Percentiles rank a stretch among this genome's conserved stretches.
Evolutionary conservation across 2,113 vertebrate genomes (phyloP).

Genomic region (Hucho hucho): DNA sequence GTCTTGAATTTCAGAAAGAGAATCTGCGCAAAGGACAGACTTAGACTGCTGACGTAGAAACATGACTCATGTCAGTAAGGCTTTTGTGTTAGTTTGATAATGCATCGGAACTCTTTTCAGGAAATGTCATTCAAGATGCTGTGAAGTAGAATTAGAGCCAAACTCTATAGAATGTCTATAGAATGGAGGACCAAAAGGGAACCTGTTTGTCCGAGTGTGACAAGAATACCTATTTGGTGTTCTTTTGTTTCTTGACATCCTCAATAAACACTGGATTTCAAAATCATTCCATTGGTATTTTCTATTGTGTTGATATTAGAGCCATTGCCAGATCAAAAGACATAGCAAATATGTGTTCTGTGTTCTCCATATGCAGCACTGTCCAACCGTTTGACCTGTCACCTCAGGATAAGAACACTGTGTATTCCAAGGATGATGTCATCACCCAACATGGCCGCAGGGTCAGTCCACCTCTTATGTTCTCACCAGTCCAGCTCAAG

Average conservation of each 20-base stretch:
- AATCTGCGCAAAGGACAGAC: constrained; percentile 1
- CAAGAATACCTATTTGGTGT: constrained; percentile 33
- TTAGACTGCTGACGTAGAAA: not conserved
- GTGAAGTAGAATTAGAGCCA: constrained; percentile 31
- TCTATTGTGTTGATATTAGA: not conserved
- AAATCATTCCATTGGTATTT: constrained; percentile 26
- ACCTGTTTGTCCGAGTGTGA: constrained; percentile 29
- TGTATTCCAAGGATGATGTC: too few relatives aligned
- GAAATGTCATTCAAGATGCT: constrained; percentile 38
- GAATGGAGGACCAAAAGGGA: constrained; percentile 20
- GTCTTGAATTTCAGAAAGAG: constrained; percentile 29
- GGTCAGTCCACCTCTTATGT: too few relatives aligned
- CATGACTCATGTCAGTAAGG: constrained; percentile 14
- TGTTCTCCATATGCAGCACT: not conserved
- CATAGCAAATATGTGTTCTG: constrained; percentile 5
- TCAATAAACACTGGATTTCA: constrained; percentile 63
- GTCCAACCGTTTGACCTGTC: not conserved
- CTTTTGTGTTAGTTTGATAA: constrained; percentile 27
- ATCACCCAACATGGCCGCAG: too few relatives aligned
- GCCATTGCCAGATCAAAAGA: constrained; percentile 3
- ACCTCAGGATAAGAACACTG: too few relatives aligned
- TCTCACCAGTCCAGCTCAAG: too few relatives aligned
- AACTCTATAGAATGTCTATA: constrained; percentile 29
- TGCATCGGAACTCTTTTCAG: constrained; percentile 19
- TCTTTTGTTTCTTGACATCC: constrained; percentile 58